A percentile compares a stretch with the other conserved stretches of the same genome.
phyloP scores from a whole-genome alignment of 2,888 invertebrate species.

The Gymnocheta viridis region DNA sequence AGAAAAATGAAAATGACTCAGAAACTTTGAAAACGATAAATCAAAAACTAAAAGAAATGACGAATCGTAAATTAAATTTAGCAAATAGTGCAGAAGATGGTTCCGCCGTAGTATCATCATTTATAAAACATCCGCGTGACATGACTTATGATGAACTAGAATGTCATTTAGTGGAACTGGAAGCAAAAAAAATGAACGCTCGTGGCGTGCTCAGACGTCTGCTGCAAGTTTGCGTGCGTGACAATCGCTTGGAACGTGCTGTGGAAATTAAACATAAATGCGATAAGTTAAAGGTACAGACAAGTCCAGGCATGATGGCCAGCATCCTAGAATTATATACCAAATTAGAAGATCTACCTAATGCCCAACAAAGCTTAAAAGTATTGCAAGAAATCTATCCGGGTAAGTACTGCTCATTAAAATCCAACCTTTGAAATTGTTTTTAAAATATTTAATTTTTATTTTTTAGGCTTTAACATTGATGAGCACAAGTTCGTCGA shows the following conservation, averaged over 20 bases:
- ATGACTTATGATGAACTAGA: slow-evolving; percentile 86
- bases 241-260: slow-evolving; percentile 84
- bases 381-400: slow-evolving; percentile 83
- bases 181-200: slow-evolving; percentile 86
- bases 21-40: slow-evolving; percentile 72
- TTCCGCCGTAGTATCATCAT: slow-evolving; percentile 70
- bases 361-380: slow-evolving; percentile 83
- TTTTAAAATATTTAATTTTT: background rate
- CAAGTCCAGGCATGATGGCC: slow-evolving; percentile 87
- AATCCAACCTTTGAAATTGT: background rate
- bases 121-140: slow-evolving; percentile 84
- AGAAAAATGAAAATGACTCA: slow-evolving; percentile 71
- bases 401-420: slow-evolving; percentile 72
- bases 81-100: slow-evolving; percentile 65
- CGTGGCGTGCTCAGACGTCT: slow-evolving; percentile 86
- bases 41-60: slow-evolving; percentile 79
- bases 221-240: slow-evolving; percentile 84
- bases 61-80: slow-evolving; percentile 80
- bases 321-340: slow-evolving; percentile 85
- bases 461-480: slow-evolving; percentile 83
- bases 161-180: slow-evolving; percentile 86
- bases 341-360: slow-evolving; percentile 83
- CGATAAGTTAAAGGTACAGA: slow-evolving; percentile 83
- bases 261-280: slow-evolving; percentile 84
- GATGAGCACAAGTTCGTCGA: slow-evolving; percentile 87